Conservation (phyloP, 2,888 invertebrate genomes). For the Cecidostiba fungosa region DNA sequence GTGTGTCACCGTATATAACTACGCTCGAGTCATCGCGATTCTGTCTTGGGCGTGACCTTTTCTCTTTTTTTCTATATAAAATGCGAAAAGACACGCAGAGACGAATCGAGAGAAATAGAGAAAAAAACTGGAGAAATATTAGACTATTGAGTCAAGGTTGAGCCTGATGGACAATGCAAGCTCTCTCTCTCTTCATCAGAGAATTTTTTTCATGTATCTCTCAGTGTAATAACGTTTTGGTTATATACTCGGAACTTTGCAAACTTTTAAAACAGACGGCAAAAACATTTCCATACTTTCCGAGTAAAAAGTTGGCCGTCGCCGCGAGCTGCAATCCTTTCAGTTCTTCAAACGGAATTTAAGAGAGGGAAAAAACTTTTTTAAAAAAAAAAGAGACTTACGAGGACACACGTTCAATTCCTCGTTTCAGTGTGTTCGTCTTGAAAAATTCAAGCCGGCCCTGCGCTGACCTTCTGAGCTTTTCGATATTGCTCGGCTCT, state of each 20-base stretch:
- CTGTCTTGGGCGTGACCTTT: constrained; percentile 42
- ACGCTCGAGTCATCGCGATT: constrained; percentile 16
- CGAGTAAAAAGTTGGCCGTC: neutral
- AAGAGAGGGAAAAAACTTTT: neutral
- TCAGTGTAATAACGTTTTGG: neutral
- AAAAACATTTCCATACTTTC: neutral
- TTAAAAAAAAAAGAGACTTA: neutral
- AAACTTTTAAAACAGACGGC: neutral
- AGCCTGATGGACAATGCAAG: neutral
- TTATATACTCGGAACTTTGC: neutral
- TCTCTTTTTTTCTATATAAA: constrained; percentile 46
- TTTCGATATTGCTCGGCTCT: neutral
- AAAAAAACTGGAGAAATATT: neutral
- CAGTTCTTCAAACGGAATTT: neutral
- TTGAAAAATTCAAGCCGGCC: neutral
- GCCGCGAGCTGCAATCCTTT: neutral
- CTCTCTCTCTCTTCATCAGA: too few species aligned
- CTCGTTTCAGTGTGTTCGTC: neutral
- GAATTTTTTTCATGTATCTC: neutral
- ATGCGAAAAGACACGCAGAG: neutral
- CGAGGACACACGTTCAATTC: neutral
- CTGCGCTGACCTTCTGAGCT: neutral
- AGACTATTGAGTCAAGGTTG: neutral
- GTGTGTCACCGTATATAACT: constrained; percentile 48
- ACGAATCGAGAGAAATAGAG: too few species aligned